Evolutionary conservation across 2,888 invertebrate genomes (phyloP).

Genomic region (Aleiodes testaceus): DNA sequence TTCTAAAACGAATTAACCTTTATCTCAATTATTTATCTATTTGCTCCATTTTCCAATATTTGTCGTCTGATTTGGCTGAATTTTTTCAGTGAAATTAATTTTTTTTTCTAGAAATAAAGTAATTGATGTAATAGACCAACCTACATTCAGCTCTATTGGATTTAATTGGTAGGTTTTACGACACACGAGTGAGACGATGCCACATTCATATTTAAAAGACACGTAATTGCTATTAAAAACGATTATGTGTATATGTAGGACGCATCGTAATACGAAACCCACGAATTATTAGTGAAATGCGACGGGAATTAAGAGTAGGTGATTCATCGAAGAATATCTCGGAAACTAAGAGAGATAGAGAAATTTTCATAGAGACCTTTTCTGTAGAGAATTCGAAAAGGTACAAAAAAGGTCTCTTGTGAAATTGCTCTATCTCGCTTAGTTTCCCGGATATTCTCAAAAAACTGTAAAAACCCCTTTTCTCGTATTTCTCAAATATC

Average conservation of each 20-base stretch:
- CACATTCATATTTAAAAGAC: conserved; percentile 42
- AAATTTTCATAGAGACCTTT: no score
- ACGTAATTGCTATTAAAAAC: conserved; percentile 46
- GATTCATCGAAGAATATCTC: conserved; percentile 2
- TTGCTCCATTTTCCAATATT: background rate
- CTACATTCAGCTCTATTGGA: conserved; percentile 44
- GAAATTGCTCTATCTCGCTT: no score
- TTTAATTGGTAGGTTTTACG: conserved; percentile 45
- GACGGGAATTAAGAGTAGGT: conserved; percentile 18
- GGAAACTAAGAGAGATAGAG: no score
- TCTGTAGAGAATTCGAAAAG: no score
- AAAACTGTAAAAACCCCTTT: no score
- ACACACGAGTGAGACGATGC: conserved; percentile 30
- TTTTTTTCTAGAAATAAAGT: no score
- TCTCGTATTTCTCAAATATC: no score
- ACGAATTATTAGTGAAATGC: conserved; percentile 28
- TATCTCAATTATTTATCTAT: conserved; percentile 15
- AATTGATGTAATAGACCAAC: conserved; percentile 39
- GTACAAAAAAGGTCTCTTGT: no score
- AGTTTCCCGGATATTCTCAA: no score
- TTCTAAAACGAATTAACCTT: conserved; percentile 20
- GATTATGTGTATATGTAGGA: conserved; percentile 41
- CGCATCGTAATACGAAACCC: conserved; percentile 45
- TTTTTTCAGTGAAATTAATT: no score
- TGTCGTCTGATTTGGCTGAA: background rate